Evolutionary conservation across 2,888 invertebrate species (phyloP), one percentile per base, ranked within the genome.

Genomic region (Atrina japonica): DNA sequence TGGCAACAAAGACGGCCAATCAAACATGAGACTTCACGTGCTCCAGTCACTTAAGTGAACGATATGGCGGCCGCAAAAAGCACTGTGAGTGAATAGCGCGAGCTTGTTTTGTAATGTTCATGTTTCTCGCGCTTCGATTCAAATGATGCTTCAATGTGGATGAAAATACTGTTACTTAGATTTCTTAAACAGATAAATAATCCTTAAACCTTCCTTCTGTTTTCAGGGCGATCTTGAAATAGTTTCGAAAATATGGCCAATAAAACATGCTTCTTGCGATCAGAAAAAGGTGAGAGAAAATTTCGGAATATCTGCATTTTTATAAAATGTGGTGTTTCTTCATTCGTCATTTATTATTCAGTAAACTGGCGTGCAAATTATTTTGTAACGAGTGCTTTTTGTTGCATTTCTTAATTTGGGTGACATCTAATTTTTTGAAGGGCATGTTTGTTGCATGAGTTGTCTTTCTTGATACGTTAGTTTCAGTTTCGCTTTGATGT

Each of bases 161-260:
- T 18, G 7, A 47, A 47, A 6, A 6, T 7, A 16, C 6, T 47
- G 47, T 47, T 6, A 18, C 16, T 47, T 7, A 21, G 7, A 14
- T 47, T 47, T 35, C 35, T 7, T 35, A 7, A 7, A 5, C 35
- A 7, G 35, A 35, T 11, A 35, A 35, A 35, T 35, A 35, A 35
- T 35, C 35, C 35, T 35, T 11, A 7, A 9, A 56, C n/a, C 18
- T 18, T 49, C 23, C 16, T 18, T 61, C 29, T 50, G 23, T 29
- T 61, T 61, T 16, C 61, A 61, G 61, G 27, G 49, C 23, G 30
- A n/a, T 49, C 27, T 61, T 35, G 76, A 75, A 40, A 75, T 81
- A 50, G 73, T 83, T 55, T 78, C 80, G 64, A 82, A 81, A 78
- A 76, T 82, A 67, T 84, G 83, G 84, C 83, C 83, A 43, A 55